Conservation (phyloP, 2,888 invertebrate species). For the Drosophila buzzatii region DNA sequence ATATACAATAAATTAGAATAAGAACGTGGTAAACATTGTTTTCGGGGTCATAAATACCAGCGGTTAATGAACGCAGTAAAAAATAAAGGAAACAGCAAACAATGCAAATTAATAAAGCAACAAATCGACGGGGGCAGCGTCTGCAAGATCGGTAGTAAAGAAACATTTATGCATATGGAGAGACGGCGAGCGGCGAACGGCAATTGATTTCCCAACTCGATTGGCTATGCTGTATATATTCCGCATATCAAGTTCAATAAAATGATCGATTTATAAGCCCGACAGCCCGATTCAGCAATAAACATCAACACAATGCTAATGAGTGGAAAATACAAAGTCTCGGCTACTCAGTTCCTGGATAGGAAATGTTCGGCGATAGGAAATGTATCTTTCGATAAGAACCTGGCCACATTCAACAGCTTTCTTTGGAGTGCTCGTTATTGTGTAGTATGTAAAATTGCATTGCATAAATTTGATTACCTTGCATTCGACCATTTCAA, state of each 20-base stretch:
- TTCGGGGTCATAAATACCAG: slow-evolving; percentile 66
- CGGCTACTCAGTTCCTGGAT: background rate
- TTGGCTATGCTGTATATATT: slow-evolving; percentile 13
- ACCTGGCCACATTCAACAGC: background rate
- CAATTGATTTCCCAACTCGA: slow-evolving; percentile 67
- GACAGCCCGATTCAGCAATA: slow-evolving; percentile 45
- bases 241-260: slow-evolving; percentile 57
- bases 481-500: background rate
- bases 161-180: slow-evolving; percentile 32
- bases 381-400: background rate
- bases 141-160: slow-evolving; percentile 45
- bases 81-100: slow-evolving; percentile 27
- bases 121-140: slow-evolving; percentile 48
- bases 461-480: slow-evolving; percentile 8
- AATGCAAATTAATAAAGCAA: slow-evolving; percentile 50
- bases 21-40: slow-evolving; percentile 59
- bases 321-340: slow-evolving; percentile 11
- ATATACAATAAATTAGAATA: slow-evolving; percentile 70
- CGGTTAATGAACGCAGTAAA: slow-evolving; percentile 74
- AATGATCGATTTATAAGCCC: slow-evolving; percentile 51
- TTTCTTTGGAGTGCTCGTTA: background rate
- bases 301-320: slow-evolving; percentile 35
- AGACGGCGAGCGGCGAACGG: slow-evolving; percentile 39
- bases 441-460: background rate
- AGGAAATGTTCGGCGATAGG: background rate